These are phyloP conservation scores for Teleopsis dalmanni DNA, from an alignment of 1,140 invertebrate species.

Conservation along the genomic window DNA sequence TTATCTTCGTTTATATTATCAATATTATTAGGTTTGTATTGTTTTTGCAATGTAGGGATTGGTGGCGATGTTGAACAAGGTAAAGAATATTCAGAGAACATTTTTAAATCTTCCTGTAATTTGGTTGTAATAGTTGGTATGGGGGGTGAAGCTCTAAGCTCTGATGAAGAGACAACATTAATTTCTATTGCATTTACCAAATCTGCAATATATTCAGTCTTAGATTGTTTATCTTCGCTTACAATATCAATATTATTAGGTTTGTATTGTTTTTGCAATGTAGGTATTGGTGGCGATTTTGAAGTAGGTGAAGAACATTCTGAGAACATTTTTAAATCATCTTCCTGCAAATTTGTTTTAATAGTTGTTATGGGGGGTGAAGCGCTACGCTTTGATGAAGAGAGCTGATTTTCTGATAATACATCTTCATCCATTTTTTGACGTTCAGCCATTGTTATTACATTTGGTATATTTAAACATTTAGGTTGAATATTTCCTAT, in stretches of 20 bases:
- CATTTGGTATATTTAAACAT: no score
- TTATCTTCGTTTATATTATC: no score
- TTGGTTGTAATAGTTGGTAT: neutral
- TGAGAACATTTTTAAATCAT: neutral
- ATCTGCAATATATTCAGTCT: neutral
- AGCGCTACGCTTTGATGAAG: neutral
- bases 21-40: neutral
- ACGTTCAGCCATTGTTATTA: no score
- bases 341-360: neutral
- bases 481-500: no score
- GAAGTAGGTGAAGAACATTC: no score
- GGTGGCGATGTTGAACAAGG: conserved; percentile 5
- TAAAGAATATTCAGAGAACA: no score
- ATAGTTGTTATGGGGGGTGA: neutral
- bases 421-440: neutral
- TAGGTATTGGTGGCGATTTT: conserved; percentile 11
- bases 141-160: neutral
- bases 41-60: neutral
- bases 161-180: neutral
- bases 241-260: no score
- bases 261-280: conserved; percentile 4
- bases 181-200: neutral
- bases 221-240: no score
- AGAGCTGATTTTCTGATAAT: neutral
- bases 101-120: no score